A percentile compares a stretch with the other conserved stretches of the same genome.
These are phyloP conservation scores for Micoletzkya japonica DNA, from an alignment of 2,888 invertebrate species.

Conservation along the genomic window DNA sequence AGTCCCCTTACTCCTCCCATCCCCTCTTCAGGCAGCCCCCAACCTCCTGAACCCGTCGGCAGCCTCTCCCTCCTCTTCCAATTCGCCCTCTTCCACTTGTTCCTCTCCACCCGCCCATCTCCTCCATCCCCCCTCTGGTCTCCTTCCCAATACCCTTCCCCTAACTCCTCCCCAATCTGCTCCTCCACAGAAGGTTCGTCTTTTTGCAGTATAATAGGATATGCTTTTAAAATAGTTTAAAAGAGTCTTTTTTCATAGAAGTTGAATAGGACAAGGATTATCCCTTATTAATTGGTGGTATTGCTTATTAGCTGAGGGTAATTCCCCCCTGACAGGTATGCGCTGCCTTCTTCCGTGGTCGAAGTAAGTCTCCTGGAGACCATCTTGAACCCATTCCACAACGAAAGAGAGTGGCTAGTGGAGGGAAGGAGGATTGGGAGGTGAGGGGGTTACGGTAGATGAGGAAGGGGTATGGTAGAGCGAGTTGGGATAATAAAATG, in stretches of 20 bases:
- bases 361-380: conserved; percentile 50
- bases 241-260: not conserved
- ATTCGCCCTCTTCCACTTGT: conserved; percentile 52
- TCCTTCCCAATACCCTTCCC: conserved; percentile 41
- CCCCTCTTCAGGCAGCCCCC: too few relatives aligned
- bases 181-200: conserved; percentile 56
- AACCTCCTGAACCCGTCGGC: conserved; percentile 14
- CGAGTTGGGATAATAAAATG: not conserved
- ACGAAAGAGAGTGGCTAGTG: conserved; percentile 32
- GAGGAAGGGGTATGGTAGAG: not conserved
- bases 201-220: not conserved
- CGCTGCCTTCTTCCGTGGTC: conserved; percentile 47
- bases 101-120: conserved; percentile 52
- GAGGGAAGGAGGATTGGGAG: conserved; percentile 59
- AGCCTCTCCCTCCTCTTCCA: conserved; percentile 33
- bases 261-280: not conserved
- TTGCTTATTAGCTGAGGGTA: not conserved
- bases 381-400: conserved; percentile 35
- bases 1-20: too few relatives aligned
- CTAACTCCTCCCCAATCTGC: conserved; percentile 62
- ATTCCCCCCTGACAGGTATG: conserved; percentile 33
- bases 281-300: too few relatives aligned
- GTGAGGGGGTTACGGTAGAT: conserved; percentile 31
- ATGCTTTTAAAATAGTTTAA: not conserved
- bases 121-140: conserved; percentile 36